Conservation (phyloP, 1,140 invertebrate genomes). For the Pomacea maculata region DNA sequence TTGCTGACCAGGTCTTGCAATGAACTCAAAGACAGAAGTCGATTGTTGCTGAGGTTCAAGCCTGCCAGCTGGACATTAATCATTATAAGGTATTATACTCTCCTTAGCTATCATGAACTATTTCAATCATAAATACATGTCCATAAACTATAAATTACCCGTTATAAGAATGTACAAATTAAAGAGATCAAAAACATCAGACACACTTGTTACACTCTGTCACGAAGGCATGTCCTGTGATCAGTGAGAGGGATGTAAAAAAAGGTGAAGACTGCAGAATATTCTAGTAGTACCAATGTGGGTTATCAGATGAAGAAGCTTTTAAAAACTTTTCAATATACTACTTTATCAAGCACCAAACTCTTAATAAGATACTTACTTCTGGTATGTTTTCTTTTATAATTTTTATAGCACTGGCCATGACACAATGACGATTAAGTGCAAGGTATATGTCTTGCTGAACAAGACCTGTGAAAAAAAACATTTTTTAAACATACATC, state of each 20-base stretch:
- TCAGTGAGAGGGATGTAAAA: not conserved
- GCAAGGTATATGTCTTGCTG: slow-evolving; percentile 77
- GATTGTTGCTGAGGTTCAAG: slow-evolving; percentile 85
- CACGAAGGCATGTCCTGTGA: not conserved
- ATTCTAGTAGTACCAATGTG: too few relatives aligned
- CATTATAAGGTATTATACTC: not conserved
- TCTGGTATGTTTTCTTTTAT: slow-evolving; percentile 84
- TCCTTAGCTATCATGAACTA: not conserved
- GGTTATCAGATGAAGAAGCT: not conserved
- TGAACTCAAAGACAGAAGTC: slow-evolving; percentile 75
- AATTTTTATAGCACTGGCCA: slow-evolving; percentile 79
- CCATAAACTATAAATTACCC: not conserved
- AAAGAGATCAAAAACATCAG: not conserved
- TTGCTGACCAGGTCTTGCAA: slow-evolving; percentile 73
- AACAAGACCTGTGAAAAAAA: slow-evolving; percentile 70
- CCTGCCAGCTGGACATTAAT: slow-evolving; percentile 70
- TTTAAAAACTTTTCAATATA: not conserved
- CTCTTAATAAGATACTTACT: slow-evolving; percentile 38
- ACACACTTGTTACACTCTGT: not conserved
- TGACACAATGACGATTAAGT: slow-evolving; percentile 76
- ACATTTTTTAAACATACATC: slow-evolving; percentile 16
- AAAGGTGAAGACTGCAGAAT: not conserved
- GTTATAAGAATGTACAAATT: not conserved
- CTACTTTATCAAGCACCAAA: not conserved
- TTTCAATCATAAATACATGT: not conserved